Conservation (phyloP, 2,113 vertebrate genomes). For the Talpa occidentalis region DNA sequence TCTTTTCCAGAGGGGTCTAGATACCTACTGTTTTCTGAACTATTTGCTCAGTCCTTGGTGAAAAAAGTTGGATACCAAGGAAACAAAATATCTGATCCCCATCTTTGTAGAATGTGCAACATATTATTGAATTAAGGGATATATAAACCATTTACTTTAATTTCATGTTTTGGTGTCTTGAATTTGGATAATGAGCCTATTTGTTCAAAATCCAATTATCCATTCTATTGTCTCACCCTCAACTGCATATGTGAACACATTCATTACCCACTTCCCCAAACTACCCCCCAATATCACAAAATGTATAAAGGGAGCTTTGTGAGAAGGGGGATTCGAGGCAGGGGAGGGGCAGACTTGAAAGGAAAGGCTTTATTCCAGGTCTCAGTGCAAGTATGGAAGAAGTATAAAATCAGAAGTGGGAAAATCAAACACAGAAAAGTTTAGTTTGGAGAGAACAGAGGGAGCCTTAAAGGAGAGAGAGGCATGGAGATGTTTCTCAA, state of each 20-base stretch:
- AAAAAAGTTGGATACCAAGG: not conserved
- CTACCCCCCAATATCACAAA: constrained; percentile 46
- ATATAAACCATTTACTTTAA: constrained; percentile 46
- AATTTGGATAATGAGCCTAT: constrained; percentile 66
- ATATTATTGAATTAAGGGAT: constrained; percentile 35
- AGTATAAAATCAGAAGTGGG: constrained; percentile 43
- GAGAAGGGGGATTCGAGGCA: not conserved
- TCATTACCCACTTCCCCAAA: constrained; percentile 49
- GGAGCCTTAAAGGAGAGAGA: not conserved
- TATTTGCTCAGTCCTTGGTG: not conserved
- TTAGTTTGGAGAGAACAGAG: constrained; percentile 51
- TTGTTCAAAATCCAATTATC: constrained; percentile 75
- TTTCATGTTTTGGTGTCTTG: constrained; percentile 69
- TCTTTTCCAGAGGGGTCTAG: not conserved
- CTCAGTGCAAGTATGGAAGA: not conserved
- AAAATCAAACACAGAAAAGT: constrained; percentile 60
- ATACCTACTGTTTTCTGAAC: not conserved
- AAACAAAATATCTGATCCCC: not conserved
- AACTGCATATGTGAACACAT: constrained; percentile 30
- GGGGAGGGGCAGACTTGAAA: constrained; percentile 47
- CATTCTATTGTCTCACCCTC: constrained; percentile 67
- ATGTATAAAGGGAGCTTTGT: constrained; percentile 65
- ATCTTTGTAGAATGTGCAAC: constrained; percentile 26
- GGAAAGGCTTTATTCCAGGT: constrained; percentile 33
- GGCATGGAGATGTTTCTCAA: constrained; percentile 22